Conservation (phyloP, 1,140 invertebrate genomes). For the Rhynchophorus ferrugineus region DNA sequence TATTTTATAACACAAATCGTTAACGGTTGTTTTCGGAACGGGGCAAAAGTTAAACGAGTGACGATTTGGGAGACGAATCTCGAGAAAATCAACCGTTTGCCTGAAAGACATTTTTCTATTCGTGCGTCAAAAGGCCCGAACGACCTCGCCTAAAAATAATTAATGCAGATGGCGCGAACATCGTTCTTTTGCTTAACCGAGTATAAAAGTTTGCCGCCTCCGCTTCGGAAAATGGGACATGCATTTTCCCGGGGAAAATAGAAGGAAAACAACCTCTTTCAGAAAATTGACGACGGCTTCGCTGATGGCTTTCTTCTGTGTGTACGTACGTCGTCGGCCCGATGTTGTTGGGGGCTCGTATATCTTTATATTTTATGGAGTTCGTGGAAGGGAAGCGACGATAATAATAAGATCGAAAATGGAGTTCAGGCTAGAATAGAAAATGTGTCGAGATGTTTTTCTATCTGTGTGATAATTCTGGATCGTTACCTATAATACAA, state of each 20-base stretch:
- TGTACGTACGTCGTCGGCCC: neutral
- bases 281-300: constrained; percentile 9
- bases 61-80: too few species aligned
- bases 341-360: neutral
- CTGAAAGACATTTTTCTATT: constrained; percentile 14
- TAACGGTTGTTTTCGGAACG: too few species aligned
- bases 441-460: too few species aligned
- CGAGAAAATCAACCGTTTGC: neutral
- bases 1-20: too few species aligned
- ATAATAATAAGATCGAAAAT: neutral
- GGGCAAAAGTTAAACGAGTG: too few species aligned
- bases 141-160: constrained; percentile 16
- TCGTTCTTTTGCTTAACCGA: constrained; percentile 19
- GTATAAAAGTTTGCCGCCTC: constrained; percentile 17
- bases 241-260: constrained; percentile 13
- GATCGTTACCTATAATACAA: too few species aligned
- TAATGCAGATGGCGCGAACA: constrained; percentile 20
- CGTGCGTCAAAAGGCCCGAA: constrained; percentile 11
- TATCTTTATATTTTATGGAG: neutral
- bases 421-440: too few species aligned
- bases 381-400: neutral
- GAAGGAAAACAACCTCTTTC: constrained; percentile 12
- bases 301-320: constrained; percentile 10
- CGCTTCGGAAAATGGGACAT: constrained; percentile 16
- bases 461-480: too few species aligned